These are phyloP conservation scores for Zaprionus ghesquierei DNA, from an alignment of 1,140 invertebrate species.

Conservation along the genomic window DNA sequence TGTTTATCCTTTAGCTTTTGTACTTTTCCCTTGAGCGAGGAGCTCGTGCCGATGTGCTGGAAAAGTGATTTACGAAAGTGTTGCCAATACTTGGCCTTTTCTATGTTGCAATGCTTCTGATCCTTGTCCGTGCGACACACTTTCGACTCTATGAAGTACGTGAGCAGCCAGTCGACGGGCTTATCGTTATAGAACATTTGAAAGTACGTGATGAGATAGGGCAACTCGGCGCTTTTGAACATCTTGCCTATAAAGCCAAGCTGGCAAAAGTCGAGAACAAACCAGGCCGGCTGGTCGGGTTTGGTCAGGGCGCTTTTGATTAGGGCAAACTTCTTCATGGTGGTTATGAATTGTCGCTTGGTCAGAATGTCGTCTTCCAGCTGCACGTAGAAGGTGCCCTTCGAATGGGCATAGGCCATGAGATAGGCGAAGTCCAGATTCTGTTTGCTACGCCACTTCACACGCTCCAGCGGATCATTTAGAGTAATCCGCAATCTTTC, in stretches of 20 bases:
- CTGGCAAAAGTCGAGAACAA: slow-evolving; percentile 97
- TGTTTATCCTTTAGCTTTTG: slow-evolving; percentile 98
- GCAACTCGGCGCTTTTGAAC: slow-evolving; percentile 94
- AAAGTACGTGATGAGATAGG: slow-evolving; percentile 95
- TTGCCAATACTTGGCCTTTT: slow-evolving; percentile 91
- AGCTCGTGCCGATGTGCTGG: slow-evolving; percentile 97
- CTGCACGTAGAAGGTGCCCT: slow-evolving; percentile 92
- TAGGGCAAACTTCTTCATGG: slow-evolving; percentile 94
- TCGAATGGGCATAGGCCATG: slow-evolving; percentile 96
- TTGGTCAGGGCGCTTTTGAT: slow-evolving; percentile 88
- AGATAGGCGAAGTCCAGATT: slow-evolving; percentile 97
- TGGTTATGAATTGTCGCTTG: slow-evolving; percentile 91
- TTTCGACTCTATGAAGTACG: slow-evolving; percentile 95
- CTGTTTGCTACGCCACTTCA: slow-evolving; percentile 97
- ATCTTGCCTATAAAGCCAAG: slow-evolving; percentile 97
- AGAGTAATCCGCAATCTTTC: slow-evolving; percentile 90
- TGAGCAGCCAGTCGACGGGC: slow-evolving; percentile 98
- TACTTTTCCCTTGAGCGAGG: slow-evolving; percentile 97
- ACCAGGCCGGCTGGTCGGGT: slow-evolving; percentile 89
- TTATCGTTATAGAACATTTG: slow-evolving; percentile 95
- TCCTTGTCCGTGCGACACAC: slow-evolving; percentile 94
- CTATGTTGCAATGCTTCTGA: slow-evolving; percentile 94
- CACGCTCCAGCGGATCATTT: slow-evolving; percentile 93
- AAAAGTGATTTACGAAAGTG: slow-evolving; percentile 96
- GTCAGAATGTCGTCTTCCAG: slow-evolving; percentile 98